Base-by-base conservation (phyloP, 1,140 invertebrate species). In the Listronotus oregonensis region DNA sequence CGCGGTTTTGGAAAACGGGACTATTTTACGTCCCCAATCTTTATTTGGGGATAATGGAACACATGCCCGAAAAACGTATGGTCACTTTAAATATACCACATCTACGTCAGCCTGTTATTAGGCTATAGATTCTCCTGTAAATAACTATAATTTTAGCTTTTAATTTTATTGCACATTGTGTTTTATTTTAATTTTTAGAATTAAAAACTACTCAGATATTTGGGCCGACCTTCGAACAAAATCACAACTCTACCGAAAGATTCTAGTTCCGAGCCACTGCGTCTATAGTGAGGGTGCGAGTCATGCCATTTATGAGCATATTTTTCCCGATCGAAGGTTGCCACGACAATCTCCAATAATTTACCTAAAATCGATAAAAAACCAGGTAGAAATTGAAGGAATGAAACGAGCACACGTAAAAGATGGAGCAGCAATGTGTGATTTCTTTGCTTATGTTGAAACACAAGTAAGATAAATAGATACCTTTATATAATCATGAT, bases 341-440 rank as follows among this genome's bases (percentile, higher is more conserved):
- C 80, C 82, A 34, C 82, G 83, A 64, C 78, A 86, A 2, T 93
- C 91, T 0, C 91, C 93, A 0, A 88, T 96, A 10, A 88, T 93
- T 17, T 83, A 87, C 37, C 82, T 95, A 76, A 94, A 94, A 73
- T 89, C 93, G 0, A 85, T 90, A 46, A 97, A 98, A 78, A 97
- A 96, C 78, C 74, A 81, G 3, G 82, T 88, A 0, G 97, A 99
- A 82, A 88, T 90, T 42, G 81, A 86, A 42, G 94, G 95, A 57
- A 98, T 99, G 94, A 86, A 85, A 69, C 86, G 82, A 51, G 91
- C 95, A 4, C 93, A 97, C 79, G 77, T 94, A 9, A 80, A 87
- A 56, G 93, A 95, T 75, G 94, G 90, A 12, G 93, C 94, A 0
- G 95, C 95, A 0, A 86, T 98, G 78, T 95, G 94, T 75, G 91